Conservation (phyloP, 1,140 invertebrate species). For the Harpegnathos saltator region DNA sequence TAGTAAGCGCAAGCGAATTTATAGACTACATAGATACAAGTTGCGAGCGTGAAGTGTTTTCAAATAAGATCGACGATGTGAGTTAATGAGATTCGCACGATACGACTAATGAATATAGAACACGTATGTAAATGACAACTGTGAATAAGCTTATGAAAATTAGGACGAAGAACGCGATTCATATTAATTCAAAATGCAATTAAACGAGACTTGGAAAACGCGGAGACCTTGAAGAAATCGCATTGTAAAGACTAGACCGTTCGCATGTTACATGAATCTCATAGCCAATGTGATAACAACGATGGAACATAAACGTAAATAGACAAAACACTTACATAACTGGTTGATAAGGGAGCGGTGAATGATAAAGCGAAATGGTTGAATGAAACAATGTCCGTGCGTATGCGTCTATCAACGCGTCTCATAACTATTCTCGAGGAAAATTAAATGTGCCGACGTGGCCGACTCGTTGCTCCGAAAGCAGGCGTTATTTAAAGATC, state of each 20-base stretch:
- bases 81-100: background rate
- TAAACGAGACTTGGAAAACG: background rate
- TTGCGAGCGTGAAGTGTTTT: background rate
- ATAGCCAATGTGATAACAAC: slow-evolving; percentile 8
- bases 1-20: background rate
- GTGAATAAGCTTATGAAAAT: background rate
- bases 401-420: too few species aligned
- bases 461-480: too few species aligned
- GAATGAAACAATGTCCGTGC: too few species aligned
- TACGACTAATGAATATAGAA: background rate
- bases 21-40: background rate
- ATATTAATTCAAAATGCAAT: slow-evolving; percentile 23
- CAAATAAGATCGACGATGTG: background rate
- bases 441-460: too few species aligned
- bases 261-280: slow-evolving; percentile 13
- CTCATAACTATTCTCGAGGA: too few species aligned
- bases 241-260: background rate
- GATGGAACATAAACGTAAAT: background rate
- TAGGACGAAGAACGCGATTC: background rate
- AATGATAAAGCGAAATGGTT: too few species aligned
- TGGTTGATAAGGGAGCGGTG: background rate
- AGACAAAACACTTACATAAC: background rate
- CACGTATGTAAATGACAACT: background rate
- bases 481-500: too few species aligned
- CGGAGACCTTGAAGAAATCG: slow-evolving; percentile 12